Base-by-base conservation (phyloP, 2,797 vertebrate genomes). In the Amniataba percoides region DNA sequence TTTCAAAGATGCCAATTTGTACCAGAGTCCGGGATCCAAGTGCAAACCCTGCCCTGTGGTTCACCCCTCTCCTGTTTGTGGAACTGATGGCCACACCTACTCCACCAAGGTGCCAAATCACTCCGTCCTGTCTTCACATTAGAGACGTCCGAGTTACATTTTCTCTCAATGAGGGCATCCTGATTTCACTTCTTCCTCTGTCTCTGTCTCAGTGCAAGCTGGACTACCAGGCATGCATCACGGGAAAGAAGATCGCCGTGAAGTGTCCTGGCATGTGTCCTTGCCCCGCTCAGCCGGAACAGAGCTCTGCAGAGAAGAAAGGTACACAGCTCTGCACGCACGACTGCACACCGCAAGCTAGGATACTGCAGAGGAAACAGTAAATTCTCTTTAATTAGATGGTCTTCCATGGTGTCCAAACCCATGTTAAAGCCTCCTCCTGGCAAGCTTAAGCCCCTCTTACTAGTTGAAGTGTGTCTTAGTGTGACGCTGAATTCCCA, bases 221-320 rank as follows among this genome's bases (percentile, higher is more conserved):
- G 81, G 97, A 99, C 72, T 99, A 98, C 91, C 98, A 99, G 89
- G 96, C 97, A 2, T 99, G 98, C 92, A 95, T 97, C 92, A 95
- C 95, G 80, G 96, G 96, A 87, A 99, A 98, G 93, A 96, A 97
- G 88, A 97, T 99, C 60, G 95, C 95, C 45, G 93, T 96, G 86
- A 97, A 96, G 92, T 99, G 98, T 71, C 80, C 96, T 87, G 97
- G 97, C 90, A 95, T 86, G 82, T 99, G 98, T 86, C 98, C 98
- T 19, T 99, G 97, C 88, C 91, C 94, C 70, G 73, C 94, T 74
- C 92, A 94, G 71, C 91, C 89, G 74, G 89, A 96, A 53, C 88
- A 84, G 67, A 95, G 85, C 73, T 95, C 92, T 84, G 89, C 71
- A 80, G 93, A 95, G 80, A 97, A 95, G 87, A 98, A 94, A 96